A percentile compares a stretch with the other conserved stretches of the same genome.
These are phyloP conservation scores for Rafetus swinhoei DNA, from an alignment of 2,113 vertebrate species.

Conservation along the genomic window DNA sequence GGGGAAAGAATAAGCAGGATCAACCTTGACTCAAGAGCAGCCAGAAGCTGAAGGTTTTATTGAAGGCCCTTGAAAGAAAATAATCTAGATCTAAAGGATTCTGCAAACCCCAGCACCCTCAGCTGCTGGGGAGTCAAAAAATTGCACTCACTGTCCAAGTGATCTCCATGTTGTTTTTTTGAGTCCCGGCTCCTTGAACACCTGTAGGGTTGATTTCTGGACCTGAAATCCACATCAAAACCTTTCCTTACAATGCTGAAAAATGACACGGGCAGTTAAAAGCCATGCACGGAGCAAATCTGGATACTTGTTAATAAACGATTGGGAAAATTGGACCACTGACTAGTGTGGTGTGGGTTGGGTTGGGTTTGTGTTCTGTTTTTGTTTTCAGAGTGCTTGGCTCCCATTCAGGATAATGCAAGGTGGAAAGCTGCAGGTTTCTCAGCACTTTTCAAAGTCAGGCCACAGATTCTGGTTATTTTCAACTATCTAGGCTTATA, in stretches of 20 bases:
- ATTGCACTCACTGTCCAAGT: constrained; percentile 89
- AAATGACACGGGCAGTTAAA: not conserved
- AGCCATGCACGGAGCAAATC: not conserved
- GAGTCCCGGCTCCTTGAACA: constrained; percentile 89
- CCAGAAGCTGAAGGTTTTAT: not conserved
- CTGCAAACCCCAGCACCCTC: not conserved
- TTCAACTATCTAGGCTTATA: constrained; percentile 8
- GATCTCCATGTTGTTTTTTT: constrained; percentile 97
- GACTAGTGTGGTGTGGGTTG: no score
- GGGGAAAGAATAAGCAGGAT: not conserved
- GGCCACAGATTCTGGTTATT: constrained; percentile 51
- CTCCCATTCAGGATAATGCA: constrained; percentile 62
- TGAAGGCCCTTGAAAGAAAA: not conserved
- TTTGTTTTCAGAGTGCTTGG: not conserved
- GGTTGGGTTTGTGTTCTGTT: no score
- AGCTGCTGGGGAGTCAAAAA: not conserved
- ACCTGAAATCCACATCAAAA: constrained; percentile 76
- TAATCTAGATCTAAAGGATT: not conserved
- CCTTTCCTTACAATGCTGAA: accelerated
- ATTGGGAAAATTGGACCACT: no score
- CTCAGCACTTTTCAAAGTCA: constrained; percentile 34
- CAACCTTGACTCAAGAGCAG: not conserved
- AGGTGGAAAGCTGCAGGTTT: not conserved
- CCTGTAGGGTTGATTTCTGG: constrained; percentile 89
- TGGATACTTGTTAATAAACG: not conserved